Evolutionary conservation across 2,888 invertebrate genomes (phyloP).

Genomic region (Baccha elongata): DNA sequence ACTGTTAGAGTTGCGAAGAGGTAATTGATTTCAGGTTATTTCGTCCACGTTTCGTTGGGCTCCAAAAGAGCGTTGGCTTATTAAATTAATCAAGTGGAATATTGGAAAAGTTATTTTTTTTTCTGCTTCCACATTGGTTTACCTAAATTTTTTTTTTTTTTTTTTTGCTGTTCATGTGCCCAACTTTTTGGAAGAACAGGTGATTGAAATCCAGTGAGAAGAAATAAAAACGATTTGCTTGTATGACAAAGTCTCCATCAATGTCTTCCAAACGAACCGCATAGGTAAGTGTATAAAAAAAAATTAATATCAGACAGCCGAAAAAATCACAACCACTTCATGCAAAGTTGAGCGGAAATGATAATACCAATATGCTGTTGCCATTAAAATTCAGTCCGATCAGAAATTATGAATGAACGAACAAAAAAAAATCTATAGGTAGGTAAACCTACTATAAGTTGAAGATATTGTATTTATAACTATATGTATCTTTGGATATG

Average conservation of each 20-base stretch:
- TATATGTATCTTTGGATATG: slow-evolving; percentile 22
- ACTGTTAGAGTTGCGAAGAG: slow-evolving; percentile 46
- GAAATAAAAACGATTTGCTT: slow-evolving; percentile 32
- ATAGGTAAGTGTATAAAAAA: slow-evolving; percentile 41
- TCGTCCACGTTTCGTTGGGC: slow-evolving; percentile 62
- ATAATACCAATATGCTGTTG: too few species aligned
- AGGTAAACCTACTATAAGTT: slow-evolving; percentile 21
- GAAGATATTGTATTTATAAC: slow-evolving; percentile 44
- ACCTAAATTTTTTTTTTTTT: slow-evolving; percentile 7
- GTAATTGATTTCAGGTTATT: slow-evolving; percentile 66
- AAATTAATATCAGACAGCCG: slow-evolving; percentile 2
- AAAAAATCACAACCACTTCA: slow-evolving; percentile 37
- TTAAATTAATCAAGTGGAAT: slow-evolving; percentile 68
- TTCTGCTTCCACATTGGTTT: slow-evolving; percentile 21
- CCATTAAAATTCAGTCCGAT: slow-evolving; percentile 35
- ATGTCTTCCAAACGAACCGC: slow-evolving; percentile 20
- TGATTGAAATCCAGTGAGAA: slow-evolving; percentile 26
- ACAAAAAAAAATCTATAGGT: slow-evolving; percentile 16
- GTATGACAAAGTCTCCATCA: slow-evolving; percentile 41
- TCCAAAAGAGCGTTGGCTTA: slow-evolving; percentile 63
- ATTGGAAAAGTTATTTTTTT: slow-evolving; percentile 56
- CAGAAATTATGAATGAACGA: slow-evolving; percentile 62
- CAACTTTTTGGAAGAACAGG: slow-evolving; percentile 43
- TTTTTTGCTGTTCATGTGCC: slow-evolving; percentile 20
- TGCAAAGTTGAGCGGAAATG: slow-evolving; percentile 49